Conservation (phyloP, 2,888 invertebrate species). For the Nomada fucata region DNA sequence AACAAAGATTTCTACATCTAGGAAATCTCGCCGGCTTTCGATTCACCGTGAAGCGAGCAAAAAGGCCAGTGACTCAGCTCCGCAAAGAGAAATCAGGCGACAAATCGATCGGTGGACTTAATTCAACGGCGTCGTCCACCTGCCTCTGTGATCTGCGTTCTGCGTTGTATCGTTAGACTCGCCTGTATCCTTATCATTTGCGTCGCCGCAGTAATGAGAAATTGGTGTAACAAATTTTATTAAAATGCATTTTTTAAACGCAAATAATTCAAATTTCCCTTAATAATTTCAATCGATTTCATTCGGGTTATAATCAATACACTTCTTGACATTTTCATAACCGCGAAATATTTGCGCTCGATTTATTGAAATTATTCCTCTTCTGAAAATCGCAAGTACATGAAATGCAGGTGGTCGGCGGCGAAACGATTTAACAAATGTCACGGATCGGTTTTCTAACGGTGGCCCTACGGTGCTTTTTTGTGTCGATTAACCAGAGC, state of each 20-base stretch:
- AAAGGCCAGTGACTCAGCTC: slow-evolving; percentile 69
- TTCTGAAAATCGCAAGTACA: slow-evolving; percentile 10
- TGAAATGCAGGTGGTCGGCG: slow-evolving; percentile 44
- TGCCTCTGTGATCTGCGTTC: neutral
- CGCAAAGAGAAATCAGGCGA: slow-evolving; percentile 71
- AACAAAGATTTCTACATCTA: slow-evolving; percentile 64
- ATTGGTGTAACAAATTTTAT: too few species aligned
- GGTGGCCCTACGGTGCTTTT: slow-evolving; percentile 19
- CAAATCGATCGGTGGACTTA: slow-evolving; percentile 65
- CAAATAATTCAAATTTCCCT: too few species aligned
- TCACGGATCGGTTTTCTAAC: slow-evolving; percentile 64
- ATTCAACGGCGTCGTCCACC: slow-evolving; percentile 50
- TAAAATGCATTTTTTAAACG: too few species aligned
- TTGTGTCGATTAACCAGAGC: slow-evolving; percentile 69
- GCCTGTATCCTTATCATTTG: too few species aligned
- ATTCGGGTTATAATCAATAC: too few species aligned
- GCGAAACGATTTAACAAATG: slow-evolving; percentile 67
- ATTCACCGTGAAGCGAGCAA: slow-evolving; percentile 60
- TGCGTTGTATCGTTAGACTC: too few species aligned
- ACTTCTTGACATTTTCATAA: neutral
- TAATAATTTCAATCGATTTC: too few species aligned
- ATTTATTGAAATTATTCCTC: neutral
- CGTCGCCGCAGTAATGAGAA: too few species aligned
- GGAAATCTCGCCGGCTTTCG: slow-evolving; percentile 66
- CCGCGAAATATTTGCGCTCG: too few species aligned